Evolutionary conservation across 1,140 invertebrate species (phyloP).

Genomic region (Drosophila sp.): DNA sequence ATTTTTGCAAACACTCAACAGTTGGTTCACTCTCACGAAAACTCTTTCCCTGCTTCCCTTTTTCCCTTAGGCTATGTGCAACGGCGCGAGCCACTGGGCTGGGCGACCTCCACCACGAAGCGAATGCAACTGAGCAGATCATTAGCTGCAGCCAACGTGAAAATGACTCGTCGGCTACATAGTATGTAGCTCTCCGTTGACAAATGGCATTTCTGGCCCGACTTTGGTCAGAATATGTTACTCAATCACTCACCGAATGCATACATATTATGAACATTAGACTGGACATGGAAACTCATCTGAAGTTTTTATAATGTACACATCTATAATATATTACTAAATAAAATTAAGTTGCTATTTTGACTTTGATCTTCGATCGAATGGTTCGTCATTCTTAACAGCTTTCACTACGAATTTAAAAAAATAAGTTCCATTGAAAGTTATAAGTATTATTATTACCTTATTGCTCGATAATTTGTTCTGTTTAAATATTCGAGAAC

Average conservation of each 20-base stretch:
- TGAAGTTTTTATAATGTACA: too few relatives aligned
- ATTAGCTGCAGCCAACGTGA: not conserved
- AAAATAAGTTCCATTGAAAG: too few relatives aligned
- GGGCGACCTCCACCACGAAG: conserved; percentile 10
- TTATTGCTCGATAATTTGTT: too few relatives aligned
- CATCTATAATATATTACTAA: too few relatives aligned
- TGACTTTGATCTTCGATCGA: too few relatives aligned
- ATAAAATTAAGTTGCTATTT: too few relatives aligned
- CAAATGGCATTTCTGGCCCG: not conserved
- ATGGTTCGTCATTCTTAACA: too few relatives aligned
- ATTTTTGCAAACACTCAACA: conserved; percentile 57
- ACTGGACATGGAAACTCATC: not conserved
- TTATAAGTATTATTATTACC: too few relatives aligned
- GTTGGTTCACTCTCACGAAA: conserved; percentile 28
- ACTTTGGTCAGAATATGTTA: conserved; percentile 16
- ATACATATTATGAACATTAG: conserved; percentile 6
- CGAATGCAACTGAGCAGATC: conserved; percentile 16
- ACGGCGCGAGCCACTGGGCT: not conserved
- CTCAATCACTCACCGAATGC: conserved; percentile 8
- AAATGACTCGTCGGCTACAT: not conserved
- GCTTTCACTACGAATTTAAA: too few relatives aligned
- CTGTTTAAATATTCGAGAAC: too few relatives aligned
- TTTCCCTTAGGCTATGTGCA: not conserved
- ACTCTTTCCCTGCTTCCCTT: too few relatives aligned
- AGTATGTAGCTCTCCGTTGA: conserved; percentile 3